A percentile compares a stretch with the other conserved stretches of the same genome.
These are phyloP conservation scores for Euleptes europaea DNA, from an alignment of 2,113 vertebrate genomes.

Conservation along the genomic window DNA sequence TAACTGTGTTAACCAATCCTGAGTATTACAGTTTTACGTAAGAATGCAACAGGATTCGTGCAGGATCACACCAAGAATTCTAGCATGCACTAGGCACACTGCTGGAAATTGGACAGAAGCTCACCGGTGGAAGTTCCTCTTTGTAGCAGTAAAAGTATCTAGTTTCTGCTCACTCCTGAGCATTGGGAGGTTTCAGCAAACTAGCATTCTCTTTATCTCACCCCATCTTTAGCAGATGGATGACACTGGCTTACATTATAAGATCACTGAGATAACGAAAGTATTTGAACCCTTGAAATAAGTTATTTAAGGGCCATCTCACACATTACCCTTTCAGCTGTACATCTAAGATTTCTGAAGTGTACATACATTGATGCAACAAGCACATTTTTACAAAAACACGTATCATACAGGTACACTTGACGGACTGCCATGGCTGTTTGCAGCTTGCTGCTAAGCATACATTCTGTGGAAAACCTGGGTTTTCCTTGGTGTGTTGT, in stretches of 20 bases:
- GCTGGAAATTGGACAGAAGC: not conserved
- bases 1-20: not conserved
- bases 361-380: not conserved
- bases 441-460: not conserved
- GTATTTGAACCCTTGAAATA: too few species aligned
- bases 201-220: not conserved
- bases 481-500: not conserved
- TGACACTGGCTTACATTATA: not conserved
- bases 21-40: not conserved
- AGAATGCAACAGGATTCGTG: not conserved
- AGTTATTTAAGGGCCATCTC: too few species aligned
- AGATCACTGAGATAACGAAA: not conserved
- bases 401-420: not conserved
- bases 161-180: not conserved
- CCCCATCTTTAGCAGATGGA: not conserved
- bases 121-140: not conserved
- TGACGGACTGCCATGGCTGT: not conserved
- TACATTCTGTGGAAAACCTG: not conserved
- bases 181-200: not conserved
- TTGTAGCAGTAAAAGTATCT: too few species aligned
- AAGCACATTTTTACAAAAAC: not conserved
- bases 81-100: not conserved
- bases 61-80: not conserved
- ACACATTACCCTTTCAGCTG: too few species aligned
- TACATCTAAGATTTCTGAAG: not conserved